A percentile compares a stretch with the other conserved stretches of the same genome.
Conservation (phyloP, 1,140 invertebrate species). For the Protaetia brevitarsis region DNA sequence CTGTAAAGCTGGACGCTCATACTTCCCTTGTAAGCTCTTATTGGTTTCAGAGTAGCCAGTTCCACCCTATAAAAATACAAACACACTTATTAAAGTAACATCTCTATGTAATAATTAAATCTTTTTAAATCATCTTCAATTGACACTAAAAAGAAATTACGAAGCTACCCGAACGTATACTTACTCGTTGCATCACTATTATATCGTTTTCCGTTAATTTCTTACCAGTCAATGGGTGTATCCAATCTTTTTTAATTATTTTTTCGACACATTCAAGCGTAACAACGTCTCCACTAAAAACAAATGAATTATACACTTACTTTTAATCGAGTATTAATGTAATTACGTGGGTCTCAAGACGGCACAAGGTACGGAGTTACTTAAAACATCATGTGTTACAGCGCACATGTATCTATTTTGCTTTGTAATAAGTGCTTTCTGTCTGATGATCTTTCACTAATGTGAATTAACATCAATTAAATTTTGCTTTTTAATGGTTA, state of each 20-base stretch:
- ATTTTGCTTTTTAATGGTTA: constrained; percentile 85
- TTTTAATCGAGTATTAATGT: not conserved
- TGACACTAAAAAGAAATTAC: no score
- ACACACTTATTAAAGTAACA: not conserved
- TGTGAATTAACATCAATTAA: constrained; percentile 91
- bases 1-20: constrained; percentile 83
- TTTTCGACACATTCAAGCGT: constrained; percentile 96
- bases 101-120: constrained; percentile 24
- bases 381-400: constrained; percentile 92
- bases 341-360: constrained; percentile 84
- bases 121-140: no score
- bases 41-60: constrained; percentile 91
- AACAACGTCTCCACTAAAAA: constrained; percentile 85
- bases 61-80: constrained; percentile 66
- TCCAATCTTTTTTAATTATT: constrained; percentile 95
- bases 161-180: constrained; percentile 32
- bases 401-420: constrained; percentile 96
- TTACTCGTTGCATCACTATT: constrained; percentile 83
- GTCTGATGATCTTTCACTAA: constrained; percentile 79
- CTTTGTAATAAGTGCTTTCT: constrained; percentile 76
- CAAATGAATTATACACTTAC: not conserved
- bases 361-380: constrained; percentile 91
- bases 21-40: constrained; percentile 75
- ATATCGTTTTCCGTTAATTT: constrained; percentile 92
- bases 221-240: constrained; percentile 88